Evolutionary conservation across 2,888 invertebrate genomes (phyloP).

Genomic region (Luperina testacea): DNA sequence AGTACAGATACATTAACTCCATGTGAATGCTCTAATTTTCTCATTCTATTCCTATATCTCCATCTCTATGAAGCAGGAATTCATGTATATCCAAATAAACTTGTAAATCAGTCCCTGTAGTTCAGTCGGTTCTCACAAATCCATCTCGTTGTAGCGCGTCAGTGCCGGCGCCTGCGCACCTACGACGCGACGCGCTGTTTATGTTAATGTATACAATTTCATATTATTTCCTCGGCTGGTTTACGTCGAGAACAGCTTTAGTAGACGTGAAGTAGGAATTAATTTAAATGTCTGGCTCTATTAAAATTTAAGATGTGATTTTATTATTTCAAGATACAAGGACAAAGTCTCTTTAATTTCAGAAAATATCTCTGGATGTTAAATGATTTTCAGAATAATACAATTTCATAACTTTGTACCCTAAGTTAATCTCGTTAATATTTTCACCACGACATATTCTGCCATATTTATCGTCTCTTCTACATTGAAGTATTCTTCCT

Average conservation of each 20-base stretch:
- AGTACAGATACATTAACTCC: neutral
- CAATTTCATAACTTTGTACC: neutral
- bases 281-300: slow-evolving; percentile 24
- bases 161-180: slow-evolving; percentile 63
- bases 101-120: slow-evolving; percentile 54
- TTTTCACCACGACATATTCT: neutral
- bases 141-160: slow-evolving; percentile 55
- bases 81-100: slow-evolving; percentile 1
- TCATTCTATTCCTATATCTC: neutral
- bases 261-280: slow-evolving; percentile 31
- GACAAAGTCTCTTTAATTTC: neutral
- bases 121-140: slow-evolving; percentile 62
- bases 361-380: neutral
- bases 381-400: neutral
- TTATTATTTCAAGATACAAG: neutral
- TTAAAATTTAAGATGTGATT: slow-evolving; percentile 8
- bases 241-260: slow-evolving; percentile 38
- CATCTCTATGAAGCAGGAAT: neutral
- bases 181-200: slow-evolving; percentile 56
- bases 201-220: slow-evolving; percentile 61
- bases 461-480: neutral
- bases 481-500: neutral
- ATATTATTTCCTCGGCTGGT: slow-evolving; percentile 52
- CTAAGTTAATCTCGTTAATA: neutral
- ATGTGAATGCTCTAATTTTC: too few relatives aligned